A percentile compares a stretch with the other conserved stretches of the same genome.
Conservation (phyloP, 2,888 invertebrate species). For the Taenaris catops region DNA sequence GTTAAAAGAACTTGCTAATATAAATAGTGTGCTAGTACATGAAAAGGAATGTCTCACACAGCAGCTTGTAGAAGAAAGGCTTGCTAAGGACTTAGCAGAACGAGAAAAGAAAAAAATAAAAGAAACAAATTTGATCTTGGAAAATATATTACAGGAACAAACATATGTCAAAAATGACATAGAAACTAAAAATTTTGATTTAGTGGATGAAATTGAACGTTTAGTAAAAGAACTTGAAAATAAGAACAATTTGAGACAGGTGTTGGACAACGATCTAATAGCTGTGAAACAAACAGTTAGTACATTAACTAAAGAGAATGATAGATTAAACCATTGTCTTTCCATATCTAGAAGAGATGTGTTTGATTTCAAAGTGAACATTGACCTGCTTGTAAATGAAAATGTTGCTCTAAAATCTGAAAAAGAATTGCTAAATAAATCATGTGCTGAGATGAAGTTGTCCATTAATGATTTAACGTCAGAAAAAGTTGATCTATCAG, state of each 20-base stretch:
- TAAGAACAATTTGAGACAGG: conserved; percentile 1
- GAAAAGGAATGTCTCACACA: conserved; percentile 39
- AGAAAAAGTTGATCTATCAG: conserved; percentile 24
- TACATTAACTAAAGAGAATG: conserved; percentile 11
- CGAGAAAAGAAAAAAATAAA: conserved; percentile 33
- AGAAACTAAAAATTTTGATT: no score
- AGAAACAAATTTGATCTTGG: conserved; percentile 20
- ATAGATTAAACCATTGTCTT: conserved; percentile 6
- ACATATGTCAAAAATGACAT: background rate
- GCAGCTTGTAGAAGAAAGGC: conserved; percentile 39
- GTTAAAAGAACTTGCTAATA: conserved; percentile 15
- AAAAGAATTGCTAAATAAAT: conserved; percentile 15
- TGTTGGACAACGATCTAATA: conserved; percentile 3
- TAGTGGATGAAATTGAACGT: conserved; percentile 8
- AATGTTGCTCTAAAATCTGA: conserved; percentile 11
- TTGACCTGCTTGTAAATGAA: conserved; percentile 16
- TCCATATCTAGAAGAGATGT: conserved; percentile 10
- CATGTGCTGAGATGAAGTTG: conserved; percentile 6
- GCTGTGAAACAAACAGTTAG: conserved; percentile 12
- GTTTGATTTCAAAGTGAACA: conserved; percentile 1
- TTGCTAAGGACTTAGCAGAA: conserved; percentile 33
- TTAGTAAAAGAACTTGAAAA: conserved; percentile 8
- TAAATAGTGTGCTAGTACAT: conserved; percentile 20
- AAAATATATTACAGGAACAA: conserved; percentile 10
- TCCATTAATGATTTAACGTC: conserved; percentile 6